Base-by-base conservation (phyloP, 2,113 vertebrate genomes). In the Gnathochromis pfefferi region DNA sequence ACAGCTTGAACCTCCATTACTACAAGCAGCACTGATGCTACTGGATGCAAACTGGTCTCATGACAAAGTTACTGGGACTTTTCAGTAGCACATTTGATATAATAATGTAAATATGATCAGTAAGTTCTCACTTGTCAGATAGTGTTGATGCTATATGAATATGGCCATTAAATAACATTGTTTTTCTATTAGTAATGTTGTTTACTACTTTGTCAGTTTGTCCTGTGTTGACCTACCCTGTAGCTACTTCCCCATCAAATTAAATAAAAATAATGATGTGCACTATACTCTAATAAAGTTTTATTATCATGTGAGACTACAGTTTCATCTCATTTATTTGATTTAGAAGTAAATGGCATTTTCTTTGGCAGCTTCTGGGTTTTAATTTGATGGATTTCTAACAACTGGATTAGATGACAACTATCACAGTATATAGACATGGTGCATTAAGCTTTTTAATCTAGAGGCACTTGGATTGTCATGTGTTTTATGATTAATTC, bases 1-100 rank as follows among this genome's bases (percentile, higher is more conserved):
- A 98, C 97, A 79, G 92, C 96, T 94, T 98, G 96, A 97, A 58
- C 75, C 6, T 33, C 40, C 21, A 42, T 82, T 21, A 45, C 21
- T 23, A 21, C 21, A 17, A 82, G 45, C 80, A 35, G 87, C 83
- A 85, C 73, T 81, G 86, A 92, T n/a, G 81, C 83, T n/a, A 83
- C 68, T 70, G 83, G 87, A 87, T 13, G 19, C 85, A 47, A 78
- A 86, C 51, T 47, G 51, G 84, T 60, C 40, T 19, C 54, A 40
- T 83, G 75, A 79, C 68, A 58, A 16, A 38, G 49, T 88, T 85
- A 70, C 80, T 70, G 73, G 16, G 81, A 79, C 31, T 75, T 58
- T 87, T 85, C 85, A 70, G 81, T 40, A 68, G 88, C 89, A 81
- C 86, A 91, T 85, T 91, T 87, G 84, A 85, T 82, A 60, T 63